These are phyloP conservation scores for Daubentonia madagascariensis DNA, from an alignment of 2,113 vertebrate genomes.

Conservation along the genomic window DNA sequence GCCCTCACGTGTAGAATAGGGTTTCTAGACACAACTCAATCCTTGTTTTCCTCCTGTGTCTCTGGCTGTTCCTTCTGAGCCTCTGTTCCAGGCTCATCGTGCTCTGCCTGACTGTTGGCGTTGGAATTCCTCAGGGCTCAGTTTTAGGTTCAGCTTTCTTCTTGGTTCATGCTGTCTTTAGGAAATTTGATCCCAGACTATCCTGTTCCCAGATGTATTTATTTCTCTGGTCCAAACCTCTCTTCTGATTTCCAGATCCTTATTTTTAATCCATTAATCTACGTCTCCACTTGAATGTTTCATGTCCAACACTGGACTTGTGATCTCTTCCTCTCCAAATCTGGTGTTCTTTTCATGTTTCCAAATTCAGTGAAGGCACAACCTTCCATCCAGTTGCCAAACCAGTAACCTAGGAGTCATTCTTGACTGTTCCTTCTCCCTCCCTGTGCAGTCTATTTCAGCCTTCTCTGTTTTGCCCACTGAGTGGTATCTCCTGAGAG, in stretches of 20 bases:
- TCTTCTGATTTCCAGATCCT: not conserved
- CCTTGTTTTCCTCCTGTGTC: not conserved
- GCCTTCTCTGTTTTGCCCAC: not conserved
- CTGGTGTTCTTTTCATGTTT: not conserved
- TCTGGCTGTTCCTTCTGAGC: not conserved
- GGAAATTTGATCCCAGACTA: not conserved
- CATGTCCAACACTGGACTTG: not conserved
- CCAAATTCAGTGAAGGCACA: not conserved
- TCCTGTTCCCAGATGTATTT: too few relatives aligned
- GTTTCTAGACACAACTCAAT: not conserved
- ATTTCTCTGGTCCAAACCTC: not conserved
- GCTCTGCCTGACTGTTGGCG: not conserved
- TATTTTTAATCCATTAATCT: not conserved
- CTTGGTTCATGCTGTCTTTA: not conserved
- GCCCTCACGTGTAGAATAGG: not conserved
- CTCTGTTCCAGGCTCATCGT: not conserved
- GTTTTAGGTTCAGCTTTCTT: not conserved
- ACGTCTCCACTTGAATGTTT: not conserved
- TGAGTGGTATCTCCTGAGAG: not conserved
- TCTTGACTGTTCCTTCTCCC: too few relatives aligned
- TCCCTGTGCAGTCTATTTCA: rapidly evolving
- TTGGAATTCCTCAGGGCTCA: not conserved
- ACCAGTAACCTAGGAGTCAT: not conserved
- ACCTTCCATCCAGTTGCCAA: not conserved
- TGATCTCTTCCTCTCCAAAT: not conserved